Evolutionary conservation across 64 coral and sea anemone genomes (phyloP).

Genomic region (Trachythela sp.): DNA sequence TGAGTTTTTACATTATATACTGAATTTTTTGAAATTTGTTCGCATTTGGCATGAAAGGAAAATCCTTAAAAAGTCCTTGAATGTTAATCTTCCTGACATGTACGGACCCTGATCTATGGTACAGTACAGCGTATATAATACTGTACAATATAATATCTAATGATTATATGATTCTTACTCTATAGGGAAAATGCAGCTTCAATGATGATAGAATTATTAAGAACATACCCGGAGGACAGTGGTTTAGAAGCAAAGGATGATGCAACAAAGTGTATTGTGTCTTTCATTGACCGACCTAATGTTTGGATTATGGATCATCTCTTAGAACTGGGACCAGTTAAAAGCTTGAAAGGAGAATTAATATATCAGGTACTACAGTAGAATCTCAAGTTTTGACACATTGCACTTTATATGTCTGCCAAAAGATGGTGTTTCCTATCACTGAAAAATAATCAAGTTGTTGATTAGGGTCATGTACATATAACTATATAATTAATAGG

Average conservation of each 20-base stretch:
- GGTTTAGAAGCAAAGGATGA: slow-evolving; percentile 74
- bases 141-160: background rate
- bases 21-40: too few species aligned
- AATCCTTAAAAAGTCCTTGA: too few species aligned
- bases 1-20: too few species aligned
- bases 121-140: background rate
- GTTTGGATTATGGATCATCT: slow-evolving; percentile 89
- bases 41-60: too few species aligned
- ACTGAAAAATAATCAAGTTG: too few species aligned
- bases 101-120: too few species aligned
- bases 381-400: too few species aligned
- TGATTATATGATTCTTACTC: background rate
- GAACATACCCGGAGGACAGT: slow-evolving; percentile 88
- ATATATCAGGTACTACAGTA: slow-evolving; percentile 60
- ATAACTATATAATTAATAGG: too few species aligned
- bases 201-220: slow-evolving; percentile 91
- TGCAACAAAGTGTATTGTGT: slow-evolving; percentile 78
- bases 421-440: background rate
- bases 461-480: too few species aligned
- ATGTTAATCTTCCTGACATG: too few species aligned
- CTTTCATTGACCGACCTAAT: slow-evolving; percentile 67
- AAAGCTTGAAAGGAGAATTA: slow-evolving; percentile 71
- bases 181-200: slow-evolving; percentile 79
- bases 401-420: too few species aligned
- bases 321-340: slow-evolving; percentile 61